Conservation (phyloP, 2,113 vertebrate species). For the Clarias gariepinus region DNA sequence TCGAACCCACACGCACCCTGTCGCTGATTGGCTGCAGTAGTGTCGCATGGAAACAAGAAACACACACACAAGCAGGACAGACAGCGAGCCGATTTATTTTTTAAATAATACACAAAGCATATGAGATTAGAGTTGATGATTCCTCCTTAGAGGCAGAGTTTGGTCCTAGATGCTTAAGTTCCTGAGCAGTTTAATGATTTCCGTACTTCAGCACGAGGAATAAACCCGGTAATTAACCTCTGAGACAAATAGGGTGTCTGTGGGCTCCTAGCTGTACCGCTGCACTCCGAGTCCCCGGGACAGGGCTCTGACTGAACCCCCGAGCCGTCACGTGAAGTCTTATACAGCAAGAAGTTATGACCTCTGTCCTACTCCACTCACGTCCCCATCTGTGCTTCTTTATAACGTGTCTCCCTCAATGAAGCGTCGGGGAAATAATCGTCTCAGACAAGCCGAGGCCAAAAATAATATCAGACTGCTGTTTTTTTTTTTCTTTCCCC, state of each 20-base stretch:
- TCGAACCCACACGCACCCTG: no score
- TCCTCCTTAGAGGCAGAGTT: not conserved
- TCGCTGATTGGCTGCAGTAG: no score
- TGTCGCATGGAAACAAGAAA: no score
- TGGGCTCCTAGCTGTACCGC: not conserved
- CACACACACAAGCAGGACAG: no score
- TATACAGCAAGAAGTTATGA: constrained; percentile 45
- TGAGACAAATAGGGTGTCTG: not conserved
- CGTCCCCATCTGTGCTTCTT: constrained; percentile 32
- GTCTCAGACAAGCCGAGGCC: not conserved
- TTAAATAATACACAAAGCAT: no score
- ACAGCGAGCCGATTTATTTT: no score
- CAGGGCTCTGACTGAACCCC: not conserved
- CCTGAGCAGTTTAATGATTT: not conserved
- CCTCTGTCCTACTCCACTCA: constrained; percentile 30
- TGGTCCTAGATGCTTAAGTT: not conserved
- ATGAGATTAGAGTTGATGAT: no score
- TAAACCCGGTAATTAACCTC: not conserved
- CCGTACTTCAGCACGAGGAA: not conserved
- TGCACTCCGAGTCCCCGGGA: not conserved
- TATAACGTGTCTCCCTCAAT: constrained; percentile 18
- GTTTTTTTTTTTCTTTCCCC: not conserved
- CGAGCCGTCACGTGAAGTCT: constrained; percentile 33
- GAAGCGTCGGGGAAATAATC: not conserved
- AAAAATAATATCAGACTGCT: not conserved